Evolutionary conservation across 2,113 vertebrate species (phyloP).

Genomic region (Axis porcinus): DNA sequence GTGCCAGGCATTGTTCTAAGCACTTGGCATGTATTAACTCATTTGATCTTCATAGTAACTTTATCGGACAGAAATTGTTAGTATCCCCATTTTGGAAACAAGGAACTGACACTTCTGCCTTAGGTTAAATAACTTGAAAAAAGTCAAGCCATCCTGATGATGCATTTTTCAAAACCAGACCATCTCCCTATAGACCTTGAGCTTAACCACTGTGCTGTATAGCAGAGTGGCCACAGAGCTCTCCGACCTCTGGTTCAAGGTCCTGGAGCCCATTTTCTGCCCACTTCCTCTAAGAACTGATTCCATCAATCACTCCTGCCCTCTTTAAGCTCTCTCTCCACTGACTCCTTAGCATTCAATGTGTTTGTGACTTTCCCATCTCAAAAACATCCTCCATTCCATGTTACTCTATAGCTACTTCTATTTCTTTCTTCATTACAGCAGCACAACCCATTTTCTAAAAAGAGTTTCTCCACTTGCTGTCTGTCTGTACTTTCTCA

Average conservation of each 20-base stretch:
- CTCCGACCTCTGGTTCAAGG: not conserved
- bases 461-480: not conserved
- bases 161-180: not conserved
- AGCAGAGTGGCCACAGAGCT: not conserved
- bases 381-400: not conserved
- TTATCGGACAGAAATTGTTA: not conserved
- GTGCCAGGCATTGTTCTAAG: not conserved
- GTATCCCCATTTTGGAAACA: not conserved
- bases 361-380: not conserved
- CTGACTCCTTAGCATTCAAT: not conserved
- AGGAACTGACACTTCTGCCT: not conserved
- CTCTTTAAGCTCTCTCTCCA: not conserved
- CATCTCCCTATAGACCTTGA: not conserved
- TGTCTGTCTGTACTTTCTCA: not conserved
- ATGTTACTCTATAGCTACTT: not conserved
- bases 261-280: not conserved
- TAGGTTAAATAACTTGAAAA: not conserved
- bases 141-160: not conserved
- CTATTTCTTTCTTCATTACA: not conserved
- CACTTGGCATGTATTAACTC: not conserved
- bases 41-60: not conserved
- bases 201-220: not conserved
- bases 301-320: not conserved
- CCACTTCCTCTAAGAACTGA: not conserved
- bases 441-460: not conserved